Evolutionary conservation across 2,888 invertebrate genomes (phyloP), one percentile per base, ranked within the genome.

Genomic region (Anorthoa munda): DNA sequence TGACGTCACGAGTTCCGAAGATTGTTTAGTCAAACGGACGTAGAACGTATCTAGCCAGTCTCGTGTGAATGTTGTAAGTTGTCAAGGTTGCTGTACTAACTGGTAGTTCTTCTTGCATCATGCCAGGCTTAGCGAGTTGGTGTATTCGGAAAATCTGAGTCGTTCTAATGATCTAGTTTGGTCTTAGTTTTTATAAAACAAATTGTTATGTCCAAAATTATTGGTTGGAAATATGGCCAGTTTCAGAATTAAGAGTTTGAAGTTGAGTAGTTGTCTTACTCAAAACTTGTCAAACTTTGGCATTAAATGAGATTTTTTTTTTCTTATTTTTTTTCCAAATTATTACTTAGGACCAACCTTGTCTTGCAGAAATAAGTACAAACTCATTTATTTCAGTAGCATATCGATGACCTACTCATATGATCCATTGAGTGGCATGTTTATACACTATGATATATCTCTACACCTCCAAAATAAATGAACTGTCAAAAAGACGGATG

Each of bases 61-160:
- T 78, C 81, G 83, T 85, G 88, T 85, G 85, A 87, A 87, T 88
- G 88, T 83, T 82, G 82, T 70, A 86, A 72, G 82, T 66, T 75
- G 65, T 81, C 91, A 90, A 90, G 91, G 90, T 88, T 87, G 86
- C 68, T 72, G 77, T 72, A 78, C 80, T 74, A 78, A 76, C 75
- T 81, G 79, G 73, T 79, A 82, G 77, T 83, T 77, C 77, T 81
- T 79, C 81, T 88, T 89, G 86, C 86, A 90, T 86, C 86, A 88
- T 80, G 72, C 71, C 60, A 66, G 68, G 69, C 80, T 74, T 56
- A 77, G 78, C 72, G 31, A 45, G 66, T 59, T 79, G 59, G 58
- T 69, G 53, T 81, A 82, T 84, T 71, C 50, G 50, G 66, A 77
- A 82, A 77, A 74, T 66, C 48, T 68, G 45, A 69, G 45, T 48